Evolutionary conservation across 2,113 vertebrate species (phyloP), one percentile per base, ranked within the genome.

Genomic region (Apteryx owenii): DNA sequence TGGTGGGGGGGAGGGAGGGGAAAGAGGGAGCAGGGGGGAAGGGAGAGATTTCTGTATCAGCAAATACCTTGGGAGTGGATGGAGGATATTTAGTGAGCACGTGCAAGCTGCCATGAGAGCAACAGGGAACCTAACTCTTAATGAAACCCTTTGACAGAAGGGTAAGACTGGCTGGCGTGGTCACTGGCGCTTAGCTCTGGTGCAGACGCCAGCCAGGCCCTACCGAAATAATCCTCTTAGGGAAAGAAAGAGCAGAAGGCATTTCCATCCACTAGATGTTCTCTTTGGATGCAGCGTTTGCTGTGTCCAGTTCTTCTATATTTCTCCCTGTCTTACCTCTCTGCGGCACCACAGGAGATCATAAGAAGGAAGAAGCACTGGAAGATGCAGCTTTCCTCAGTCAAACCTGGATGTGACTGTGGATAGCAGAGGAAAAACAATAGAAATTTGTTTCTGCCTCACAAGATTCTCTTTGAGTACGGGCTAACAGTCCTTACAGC

Each of bases 191-290:
- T 98, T 83, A 82, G 91, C 92, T 91, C 89, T 87, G 76, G 60
- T 70, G 93, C 96, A 95, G 97, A 95, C 60, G 94, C 95, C 90
- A 94, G 93, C 44, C 61, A 72, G 48, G 87, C 44, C 91, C 93
- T 88, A 81, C 90, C 88, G 90, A 90, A 89, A 90, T 98, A 98
- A 98, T 98, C 98, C 97, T 98, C 97, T 98, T 98, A 98, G 13
- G n/a, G 28, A 87, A 94, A 89, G 95, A 96, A 79, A 90, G 96
- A 87, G 51, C 65, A 96, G 94, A 96, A 97, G 97, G 77, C 54
- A 1, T 90, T 97, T 97, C 91, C 88, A 79, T 79, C 68, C 82
- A 89, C 84, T 96, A 68, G n/a, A 13, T 54, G 42, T 40, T 40
- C 90, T 93, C 8, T 81, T 96, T 83, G 90, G 91, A 93, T 6